phyloP scores from a whole-genome alignment of 2,888 invertebrate genomes.

The Microplitis deprimator region DNA sequence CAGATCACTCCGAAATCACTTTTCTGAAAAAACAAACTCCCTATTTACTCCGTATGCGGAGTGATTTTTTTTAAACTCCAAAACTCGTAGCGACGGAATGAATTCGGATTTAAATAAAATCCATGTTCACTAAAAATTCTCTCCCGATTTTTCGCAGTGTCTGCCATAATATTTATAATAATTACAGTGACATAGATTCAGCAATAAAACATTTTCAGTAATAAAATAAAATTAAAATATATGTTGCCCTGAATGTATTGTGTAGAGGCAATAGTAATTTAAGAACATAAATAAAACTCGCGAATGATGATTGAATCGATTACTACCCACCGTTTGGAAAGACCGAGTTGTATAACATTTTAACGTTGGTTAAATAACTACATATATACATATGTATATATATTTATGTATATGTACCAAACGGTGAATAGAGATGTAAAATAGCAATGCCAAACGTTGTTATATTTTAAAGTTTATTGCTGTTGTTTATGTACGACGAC shows the following conservation, averaged over 20 bases:
- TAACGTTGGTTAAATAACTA: neutral
- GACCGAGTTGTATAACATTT: no score
- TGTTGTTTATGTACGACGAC: slow-evolving; percentile 3
- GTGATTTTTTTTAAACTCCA: no score
- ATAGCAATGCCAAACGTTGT: neutral
- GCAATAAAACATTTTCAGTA: neutral
- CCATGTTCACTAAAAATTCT: no score
- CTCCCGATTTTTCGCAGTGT: neutral
- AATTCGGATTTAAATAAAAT: no score
- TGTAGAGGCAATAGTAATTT: neutral
- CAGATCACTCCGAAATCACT: no score
- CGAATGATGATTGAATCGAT: neutral
- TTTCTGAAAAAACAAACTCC: no score
- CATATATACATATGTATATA: neutral
- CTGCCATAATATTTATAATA: neutral
- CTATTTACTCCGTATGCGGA: no score
- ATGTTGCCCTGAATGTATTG: neutral
- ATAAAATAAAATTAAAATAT: neutral
- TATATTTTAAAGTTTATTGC: slow-evolving; percentile 8
- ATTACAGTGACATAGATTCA: neutral
- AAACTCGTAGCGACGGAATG: no score
- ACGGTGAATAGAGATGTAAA: neutral
- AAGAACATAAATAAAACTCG: neutral
- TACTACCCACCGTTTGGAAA: neutral
- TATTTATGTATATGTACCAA: slow-evolving; percentile 3